Conservation (phyloP, 2,797 vertebrate genomes). For the Gobionotothen gibberifrons region DNA sequence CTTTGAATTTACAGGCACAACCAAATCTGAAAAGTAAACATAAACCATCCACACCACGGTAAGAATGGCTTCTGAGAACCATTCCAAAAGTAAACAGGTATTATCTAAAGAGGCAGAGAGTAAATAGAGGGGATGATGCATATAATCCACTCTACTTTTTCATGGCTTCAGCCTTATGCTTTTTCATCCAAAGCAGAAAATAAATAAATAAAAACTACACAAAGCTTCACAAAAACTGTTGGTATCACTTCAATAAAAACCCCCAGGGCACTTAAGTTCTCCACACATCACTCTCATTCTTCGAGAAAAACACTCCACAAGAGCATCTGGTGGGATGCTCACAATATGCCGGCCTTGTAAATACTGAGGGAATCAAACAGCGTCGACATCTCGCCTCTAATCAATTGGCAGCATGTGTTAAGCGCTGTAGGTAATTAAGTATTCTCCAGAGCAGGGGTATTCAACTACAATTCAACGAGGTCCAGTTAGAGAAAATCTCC, state of each 20-base stretch:
- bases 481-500: no score
- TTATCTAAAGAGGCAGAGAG: slow-evolving; percentile 60
- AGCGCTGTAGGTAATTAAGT: slow-evolving; percentile 49
- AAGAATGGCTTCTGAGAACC: slow-evolving; percentile 41
- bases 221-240: slow-evolving; percentile 54
- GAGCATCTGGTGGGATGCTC: slow-evolving; percentile 54
- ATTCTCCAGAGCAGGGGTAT: slow-evolving; percentile 38
- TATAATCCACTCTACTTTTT: slow-evolving; percentile 43
- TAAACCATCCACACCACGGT: background rate
- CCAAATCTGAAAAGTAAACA: slow-evolving; percentile 59
- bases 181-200: slow-evolving; percentile 42
- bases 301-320: slow-evolving; percentile 39
- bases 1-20: slow-evolving; percentile 57
- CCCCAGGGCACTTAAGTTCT: slow-evolving; percentile 28
- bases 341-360: slow-evolving; percentile 38
- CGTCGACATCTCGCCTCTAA: slow-evolving; percentile 39
- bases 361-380: slow-evolving; percentile 51
- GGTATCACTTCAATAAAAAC: slow-evolving; percentile 53
- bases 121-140: slow-evolving; percentile 39
- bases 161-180: slow-evolving; percentile 38
- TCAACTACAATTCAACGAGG: no score
- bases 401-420: slow-evolving; percentile 52
- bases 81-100: slow-evolving; percentile 66
- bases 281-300: slow-evolving; percentile 56
- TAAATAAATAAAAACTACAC: slow-evolving; percentile 19